Base-by-base conservation (phyloP, 2,113 vertebrate species). In the Pithys albifrons region DNA sequence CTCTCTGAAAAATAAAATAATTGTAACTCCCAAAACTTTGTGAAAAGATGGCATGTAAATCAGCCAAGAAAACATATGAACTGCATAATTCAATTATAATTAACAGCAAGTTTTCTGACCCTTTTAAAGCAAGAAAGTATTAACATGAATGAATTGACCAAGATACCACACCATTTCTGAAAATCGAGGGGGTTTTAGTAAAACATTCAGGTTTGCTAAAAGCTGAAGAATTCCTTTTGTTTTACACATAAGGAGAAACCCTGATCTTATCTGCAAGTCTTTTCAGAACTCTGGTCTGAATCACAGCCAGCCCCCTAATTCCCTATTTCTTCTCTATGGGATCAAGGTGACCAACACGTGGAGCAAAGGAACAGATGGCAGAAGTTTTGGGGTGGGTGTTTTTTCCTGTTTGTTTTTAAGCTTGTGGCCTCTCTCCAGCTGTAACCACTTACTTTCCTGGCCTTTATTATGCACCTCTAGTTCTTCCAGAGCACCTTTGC, bases 341-440 rank as follows among this genome's bases (percentile, higher is more conserved):
- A 91, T 82, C 52, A 91, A 87, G 77, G 81, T 51, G 71, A 82
- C 16, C 16, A 82, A 75, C 24, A 20, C 1, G 19, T 43, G 35
- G 58, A 66, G 8, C 81, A 81, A 91, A 70, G 15, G 54, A 95
- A 70, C 55, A 95, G 65, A 73, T 10, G 10, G 80, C 43, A 92
- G 54, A 77, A 80, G 59, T 71, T 73, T 7, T 8, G n/a, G 51
- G 29, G 14, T 29, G 55, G 19, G 12, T 49, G 37, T 71, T 93
- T 86, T 72, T 75, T 77, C 71, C 76, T 54, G n/a, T 86, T 88
- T 67, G 29, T 71, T 95, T 89, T 87, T 37, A 58, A 94, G 59
- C 39, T 75, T 64, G 37, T 70, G 71, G 37, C 80, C 64, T 70
- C 23, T 37, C 31, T 35, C 65, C 62, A 69, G 11, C 33, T 52